Percentiles rank a stretch among this genome's conserved stretches.
Evolutionary conservation across 2,888 invertebrate species (phyloP).

Genomic region (Bursaphelenchus okinawaensis): DNA sequence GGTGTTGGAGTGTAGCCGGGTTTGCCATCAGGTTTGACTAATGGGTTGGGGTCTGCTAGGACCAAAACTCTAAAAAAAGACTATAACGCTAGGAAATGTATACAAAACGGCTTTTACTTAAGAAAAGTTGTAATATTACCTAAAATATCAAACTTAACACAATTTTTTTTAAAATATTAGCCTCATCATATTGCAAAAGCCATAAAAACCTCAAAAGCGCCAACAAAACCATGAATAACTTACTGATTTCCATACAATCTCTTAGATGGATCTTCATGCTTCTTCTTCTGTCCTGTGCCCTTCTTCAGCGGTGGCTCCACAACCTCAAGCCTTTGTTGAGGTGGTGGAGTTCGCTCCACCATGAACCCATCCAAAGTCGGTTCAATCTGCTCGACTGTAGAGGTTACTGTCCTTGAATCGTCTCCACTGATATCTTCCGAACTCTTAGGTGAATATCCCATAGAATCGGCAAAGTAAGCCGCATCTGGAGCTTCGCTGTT

Average conservation of each 20-base stretch:
- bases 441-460: not conserved
- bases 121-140: too few species aligned
- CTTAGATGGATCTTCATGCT: not conserved
- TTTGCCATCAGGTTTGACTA: slow-evolving; percentile 7
- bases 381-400: not conserved
- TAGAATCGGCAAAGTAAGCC: too few species aligned
- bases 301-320: not conserved
- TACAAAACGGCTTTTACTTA: too few species aligned
- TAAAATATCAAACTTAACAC: too few species aligned
- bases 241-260: not conserved
- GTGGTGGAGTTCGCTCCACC: not conserved
- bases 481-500: not conserved
- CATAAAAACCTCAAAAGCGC: too few species aligned
- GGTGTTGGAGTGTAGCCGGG: slow-evolving; percentile 10
- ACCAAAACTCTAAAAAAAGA: not conserved
- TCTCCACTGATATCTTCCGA: not conserved
- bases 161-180: too few species aligned
- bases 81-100: not conserved
- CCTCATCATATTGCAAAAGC: too few species aligned
- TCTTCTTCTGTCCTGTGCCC: not conserved
- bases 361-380: not conserved
- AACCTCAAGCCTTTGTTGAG: not conserved
- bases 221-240: not conserved
- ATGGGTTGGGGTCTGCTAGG: slow-evolving; percentile 4
- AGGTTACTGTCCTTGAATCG: not conserved